These are phyloP conservation scores for Thymelicus acteon DNA, from an alignment of 2,888 invertebrate species.

Conservation along the genomic window DNA sequence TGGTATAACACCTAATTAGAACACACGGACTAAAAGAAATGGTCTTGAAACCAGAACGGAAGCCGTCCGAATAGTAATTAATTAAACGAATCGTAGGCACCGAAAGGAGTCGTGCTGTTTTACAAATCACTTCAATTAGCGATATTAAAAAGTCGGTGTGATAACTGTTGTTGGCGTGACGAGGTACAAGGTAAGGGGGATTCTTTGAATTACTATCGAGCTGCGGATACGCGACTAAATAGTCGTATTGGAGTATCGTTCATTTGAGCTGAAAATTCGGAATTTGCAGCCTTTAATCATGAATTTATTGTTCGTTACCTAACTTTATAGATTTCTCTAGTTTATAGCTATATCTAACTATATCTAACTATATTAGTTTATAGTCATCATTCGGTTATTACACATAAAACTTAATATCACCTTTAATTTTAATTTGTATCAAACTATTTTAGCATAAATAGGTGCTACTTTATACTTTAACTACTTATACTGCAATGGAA, in stretches of 20 bases:
- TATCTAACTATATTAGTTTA: too few relatives aligned
- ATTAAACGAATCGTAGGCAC: slow-evolving; percentile 84
- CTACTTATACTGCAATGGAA: too few relatives aligned
- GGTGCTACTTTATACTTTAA: too few relatives aligned
- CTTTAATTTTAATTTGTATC: too few relatives aligned
- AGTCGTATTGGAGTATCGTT: neutral
- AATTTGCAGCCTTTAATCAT: too few relatives aligned
- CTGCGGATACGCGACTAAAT: slow-evolving; percentile 17
- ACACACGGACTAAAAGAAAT: slow-evolving; percentile 70
- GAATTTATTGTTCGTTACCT: too few relatives aligned
- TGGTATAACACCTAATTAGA: slow-evolving; percentile 58
- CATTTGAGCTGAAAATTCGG: too few relatives aligned
- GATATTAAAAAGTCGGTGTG: slow-evolving; percentile 81
- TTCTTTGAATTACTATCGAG: neutral
- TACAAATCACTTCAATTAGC: slow-evolving; percentile 85
- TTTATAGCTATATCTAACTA: too few relatives aligned
- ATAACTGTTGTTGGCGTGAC: slow-evolving; percentile 73
- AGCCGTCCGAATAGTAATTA: slow-evolving; percentile 81
- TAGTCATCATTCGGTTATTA: too few relatives aligned
- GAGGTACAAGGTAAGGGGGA: slow-evolving; percentile 41
- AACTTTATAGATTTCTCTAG: too few relatives aligned
- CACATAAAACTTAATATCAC: too few relatives aligned
- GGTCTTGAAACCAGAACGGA: slow-evolving; percentile 75
- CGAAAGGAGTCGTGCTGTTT: slow-evolving; percentile 85
- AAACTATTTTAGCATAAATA: too few relatives aligned